A percentile compares a stretch with the other conserved stretches of the same genome.
These are phyloP conservation scores for Whitmania pigra DNA, from an alignment of 1,140 invertebrate species.

Conservation along the genomic window DNA sequence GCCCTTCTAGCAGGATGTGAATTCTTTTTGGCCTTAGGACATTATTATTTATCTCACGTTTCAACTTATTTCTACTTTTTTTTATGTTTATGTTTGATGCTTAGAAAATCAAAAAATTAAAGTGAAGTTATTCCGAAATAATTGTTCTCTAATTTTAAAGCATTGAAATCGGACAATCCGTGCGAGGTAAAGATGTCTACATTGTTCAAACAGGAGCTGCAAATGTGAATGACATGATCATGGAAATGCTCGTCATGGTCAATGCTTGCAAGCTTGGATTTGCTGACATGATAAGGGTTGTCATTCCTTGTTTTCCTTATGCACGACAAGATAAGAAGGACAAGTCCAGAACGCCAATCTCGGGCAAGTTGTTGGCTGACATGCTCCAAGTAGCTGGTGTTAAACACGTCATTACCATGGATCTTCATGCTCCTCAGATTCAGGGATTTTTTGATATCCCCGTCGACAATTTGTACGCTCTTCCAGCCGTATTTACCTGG, in stretches of 20 bases:
- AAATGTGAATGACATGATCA: slow-evolving; percentile 94
- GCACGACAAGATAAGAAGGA: slow-evolving; percentile 49
- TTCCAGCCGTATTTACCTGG: slow-evolving; percentile 95
- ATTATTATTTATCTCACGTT: too few species aligned
- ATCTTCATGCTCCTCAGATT: slow-evolving; percentile 95
- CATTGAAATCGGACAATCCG: slow-evolving; percentile 95
- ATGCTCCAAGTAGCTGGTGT: slow-evolving; percentile 94
- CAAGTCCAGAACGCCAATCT: slow-evolving; percentile 76
- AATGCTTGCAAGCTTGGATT: slow-evolving; percentile 98
- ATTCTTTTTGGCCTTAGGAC: too few species aligned
- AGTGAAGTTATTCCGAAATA: too few species aligned
- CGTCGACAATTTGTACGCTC: slow-evolving; percentile 94
- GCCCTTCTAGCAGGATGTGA: too few species aligned
- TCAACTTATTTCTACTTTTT: too few species aligned
- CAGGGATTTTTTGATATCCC: slow-evolving; percentile 98
- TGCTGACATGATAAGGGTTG: slow-evolving; percentile 87
- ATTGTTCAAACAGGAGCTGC: slow-evolving; percentile 94
- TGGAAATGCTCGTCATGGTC: slow-evolving; percentile 98
- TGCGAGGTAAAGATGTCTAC: slow-evolving; percentile 96
- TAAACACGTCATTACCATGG: slow-evolving; percentile 99
- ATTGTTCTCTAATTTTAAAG: slow-evolving; percentile 43
- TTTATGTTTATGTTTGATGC: too few species aligned
- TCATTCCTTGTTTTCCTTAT: slow-evolving; percentile 96
- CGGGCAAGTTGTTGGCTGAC: slow-evolving; percentile 89
- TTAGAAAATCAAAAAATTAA: too few species aligned